Evolutionary conservation across 1,140 invertebrate species (phyloP).

Genomic region (Macrotrachela quadricornifera): DNA sequence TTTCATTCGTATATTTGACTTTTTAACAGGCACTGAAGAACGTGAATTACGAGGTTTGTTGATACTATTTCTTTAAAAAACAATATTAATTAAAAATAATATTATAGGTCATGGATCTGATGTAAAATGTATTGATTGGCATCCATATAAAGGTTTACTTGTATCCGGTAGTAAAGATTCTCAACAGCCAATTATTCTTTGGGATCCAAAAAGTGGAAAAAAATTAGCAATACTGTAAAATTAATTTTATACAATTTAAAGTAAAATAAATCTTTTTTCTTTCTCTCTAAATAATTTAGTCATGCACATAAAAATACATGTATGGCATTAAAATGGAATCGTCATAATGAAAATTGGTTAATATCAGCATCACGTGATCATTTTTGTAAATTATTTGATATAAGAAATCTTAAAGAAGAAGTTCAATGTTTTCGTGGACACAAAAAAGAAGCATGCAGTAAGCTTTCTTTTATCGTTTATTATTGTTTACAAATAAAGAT

Average conservation of each 20-base stretch:
- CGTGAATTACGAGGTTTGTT: conserved; percentile 60
- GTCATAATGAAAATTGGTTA: conserved; percentile 87
- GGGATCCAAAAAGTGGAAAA: conserved; percentile 88
- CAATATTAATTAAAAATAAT: neutral
- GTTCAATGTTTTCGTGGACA: conserved; percentile 88
- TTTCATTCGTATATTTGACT: conserved; percentile 93
- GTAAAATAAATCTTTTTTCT: neutral
- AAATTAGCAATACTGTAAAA: conserved; percentile 40
- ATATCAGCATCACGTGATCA: conserved; percentile 95
- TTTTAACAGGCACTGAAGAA: conserved; percentile 85
- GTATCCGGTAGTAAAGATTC: conserved; percentile 97
- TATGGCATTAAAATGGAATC: conserved; percentile 96
- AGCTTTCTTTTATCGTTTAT: conserved; percentile 10
- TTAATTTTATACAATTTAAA: neutral
- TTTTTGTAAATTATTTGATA: conserved; percentile 88
- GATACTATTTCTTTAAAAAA: no score
- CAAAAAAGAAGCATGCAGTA: conserved; percentile 86
- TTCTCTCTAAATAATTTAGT: conserved; percentile 30
- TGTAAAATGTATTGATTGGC: conserved; percentile 98
- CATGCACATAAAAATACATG: conserved; percentile 98
- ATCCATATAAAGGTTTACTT: conserved; percentile 83
- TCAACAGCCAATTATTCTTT: conserved; percentile 95
- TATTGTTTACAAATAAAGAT: neutral
- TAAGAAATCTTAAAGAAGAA: conserved; percentile 72
- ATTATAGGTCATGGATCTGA: conserved; percentile 78